Evolutionary conservation across 2,113 vertebrate genomes (phyloP).

Genomic region (Prionailurus viverrinus): DNA sequence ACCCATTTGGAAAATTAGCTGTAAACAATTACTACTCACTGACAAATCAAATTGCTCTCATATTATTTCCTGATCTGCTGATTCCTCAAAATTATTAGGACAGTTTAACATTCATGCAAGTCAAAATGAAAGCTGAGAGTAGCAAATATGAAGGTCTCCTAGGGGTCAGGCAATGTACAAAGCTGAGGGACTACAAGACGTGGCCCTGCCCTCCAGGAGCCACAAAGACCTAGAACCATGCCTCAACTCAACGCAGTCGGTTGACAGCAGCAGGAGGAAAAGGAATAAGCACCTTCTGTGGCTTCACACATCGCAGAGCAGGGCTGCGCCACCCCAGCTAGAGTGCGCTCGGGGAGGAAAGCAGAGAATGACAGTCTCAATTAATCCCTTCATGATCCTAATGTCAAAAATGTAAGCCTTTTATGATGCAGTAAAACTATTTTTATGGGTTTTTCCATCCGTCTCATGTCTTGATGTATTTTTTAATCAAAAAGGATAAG

Average conservation of each 20-base stretch:
- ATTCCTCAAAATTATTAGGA: neutral
- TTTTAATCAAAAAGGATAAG: slow-evolving; percentile 83
- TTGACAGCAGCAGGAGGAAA: neutral
- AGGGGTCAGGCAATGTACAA: fast-evolving
- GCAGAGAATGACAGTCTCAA: slow-evolving; percentile 57
- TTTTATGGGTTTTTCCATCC: slow-evolving; percentile 80
- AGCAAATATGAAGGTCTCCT: neutral
- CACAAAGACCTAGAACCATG: fast-evolving
- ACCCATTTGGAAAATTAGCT: neutral
- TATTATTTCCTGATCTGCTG: neutral
- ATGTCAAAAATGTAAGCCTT: slow-evolving; percentile 80
- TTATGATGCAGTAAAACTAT: slow-evolving; percentile 81
- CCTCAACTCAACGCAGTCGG: neutral
- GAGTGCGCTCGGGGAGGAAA: slow-evolving; percentile 34
- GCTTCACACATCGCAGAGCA: fast-evolving
- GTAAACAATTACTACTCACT: neutral
- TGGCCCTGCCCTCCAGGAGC: neutral
- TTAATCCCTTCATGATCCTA: slow-evolving; percentile 82
- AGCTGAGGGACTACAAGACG: neutral
- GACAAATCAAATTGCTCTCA: neutral
- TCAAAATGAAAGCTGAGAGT: neutral
- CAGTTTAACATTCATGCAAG: neutral
- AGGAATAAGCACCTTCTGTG: neutral
- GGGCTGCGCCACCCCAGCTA: neutral
- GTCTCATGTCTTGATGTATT: slow-evolving; percentile 80